Conservation (phyloP, 2,113 vertebrate genomes). For the Progne subis region DNA sequence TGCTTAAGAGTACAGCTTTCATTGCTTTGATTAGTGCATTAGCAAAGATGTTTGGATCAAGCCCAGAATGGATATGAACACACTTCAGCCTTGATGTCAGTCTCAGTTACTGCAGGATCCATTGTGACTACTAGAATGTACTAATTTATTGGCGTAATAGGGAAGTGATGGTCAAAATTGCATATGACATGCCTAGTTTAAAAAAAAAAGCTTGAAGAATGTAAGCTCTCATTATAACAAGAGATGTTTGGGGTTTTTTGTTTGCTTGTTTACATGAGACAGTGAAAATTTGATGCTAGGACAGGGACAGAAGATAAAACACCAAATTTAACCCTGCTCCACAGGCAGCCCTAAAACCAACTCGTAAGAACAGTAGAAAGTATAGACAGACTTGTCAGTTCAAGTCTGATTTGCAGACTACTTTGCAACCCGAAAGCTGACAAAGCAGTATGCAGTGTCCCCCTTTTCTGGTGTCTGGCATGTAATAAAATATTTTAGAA, state of each 20-base stretch:
- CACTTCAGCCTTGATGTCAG: neutral
- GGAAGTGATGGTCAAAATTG: neutral
- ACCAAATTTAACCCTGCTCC: neutral
- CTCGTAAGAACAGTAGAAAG: neutral
- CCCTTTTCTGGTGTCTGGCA: neutral
- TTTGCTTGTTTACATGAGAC: neutral
- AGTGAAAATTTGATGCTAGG: neutral
- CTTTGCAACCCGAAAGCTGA: neutral
- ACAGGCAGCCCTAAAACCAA: neutral
- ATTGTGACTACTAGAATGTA: neutral
- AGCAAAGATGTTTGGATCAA: neutral
- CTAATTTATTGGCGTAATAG: neutral
- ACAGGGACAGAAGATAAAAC: accelerated
- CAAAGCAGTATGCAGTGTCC: neutral
- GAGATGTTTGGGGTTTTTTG: neutral
- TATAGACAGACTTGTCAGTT: neutral
- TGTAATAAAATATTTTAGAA: neutral
- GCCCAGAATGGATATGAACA: neutral
- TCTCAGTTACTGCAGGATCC: neutral
- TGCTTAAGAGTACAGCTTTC: neutral
- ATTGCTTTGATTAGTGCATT: neutral
- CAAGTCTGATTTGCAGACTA: neutral
- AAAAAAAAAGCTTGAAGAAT: neutral
- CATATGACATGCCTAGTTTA: neutral
- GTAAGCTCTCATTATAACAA: accelerated